A percentile compares a stretch with the other conserved stretches of the same genome.
phyloP scores from a whole-genome alignment of 37 sponge, comb jelly and placozoan genomes.

The Haliclona indistincta region DNA sequence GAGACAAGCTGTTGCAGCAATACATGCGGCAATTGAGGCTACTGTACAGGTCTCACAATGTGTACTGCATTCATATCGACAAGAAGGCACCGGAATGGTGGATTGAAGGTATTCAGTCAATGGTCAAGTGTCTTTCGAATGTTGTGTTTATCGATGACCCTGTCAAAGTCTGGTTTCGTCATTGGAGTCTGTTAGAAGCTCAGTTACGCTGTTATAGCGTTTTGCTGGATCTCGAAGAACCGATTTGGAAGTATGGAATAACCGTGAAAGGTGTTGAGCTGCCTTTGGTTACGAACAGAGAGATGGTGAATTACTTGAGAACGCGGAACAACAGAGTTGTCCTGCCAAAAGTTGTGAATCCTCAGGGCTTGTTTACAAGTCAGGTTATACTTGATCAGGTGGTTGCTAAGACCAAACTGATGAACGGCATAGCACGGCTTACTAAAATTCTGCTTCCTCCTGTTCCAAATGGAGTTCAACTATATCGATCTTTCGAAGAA shows the following conservation, averaged over 20 bases:
- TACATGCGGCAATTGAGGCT: background rate
- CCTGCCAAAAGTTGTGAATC: background rate
- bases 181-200: background rate
- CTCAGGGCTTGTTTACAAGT: too few relatives aligned
- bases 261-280: background rate
- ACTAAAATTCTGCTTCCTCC: background rate
- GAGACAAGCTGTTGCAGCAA: background rate
- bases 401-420: background rate
- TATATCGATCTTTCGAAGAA: background rate
- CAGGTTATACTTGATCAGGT: background rate
- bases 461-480: background rate
- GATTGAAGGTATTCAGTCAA: too few relatives aligned
- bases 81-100: too few relatives aligned
- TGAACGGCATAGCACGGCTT: background rate
- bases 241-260: background rate
- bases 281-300: background rate
- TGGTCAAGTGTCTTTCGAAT: background rate
- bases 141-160: background rate
- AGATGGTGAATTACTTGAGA: background rate
- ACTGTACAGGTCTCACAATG: background rate
- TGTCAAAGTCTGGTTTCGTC: background rate
- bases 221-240: background rate
- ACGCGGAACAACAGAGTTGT: background rate
- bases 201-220: background rate
- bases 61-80: background rate